These are phyloP conservation scores for Girardinus metallicus DNA, from an alignment of 2,797 vertebrate genomes.

Conservation along the genomic window DNA sequence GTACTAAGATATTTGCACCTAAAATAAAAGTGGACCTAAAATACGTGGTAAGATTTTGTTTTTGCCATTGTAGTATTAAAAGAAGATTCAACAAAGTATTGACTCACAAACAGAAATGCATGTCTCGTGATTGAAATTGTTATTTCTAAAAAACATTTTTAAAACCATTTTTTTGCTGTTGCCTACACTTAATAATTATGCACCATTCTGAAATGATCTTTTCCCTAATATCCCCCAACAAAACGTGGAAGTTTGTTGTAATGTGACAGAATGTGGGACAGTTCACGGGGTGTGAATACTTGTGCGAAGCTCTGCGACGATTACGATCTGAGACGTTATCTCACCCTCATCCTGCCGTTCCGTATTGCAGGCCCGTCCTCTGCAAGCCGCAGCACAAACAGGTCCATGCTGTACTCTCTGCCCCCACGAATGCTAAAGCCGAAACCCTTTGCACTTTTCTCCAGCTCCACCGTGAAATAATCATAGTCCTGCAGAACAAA, in stretches of 20 bases:
- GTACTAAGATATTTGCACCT: no score
- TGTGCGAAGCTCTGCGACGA: neutral
- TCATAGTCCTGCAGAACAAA: conserved; percentile 89
- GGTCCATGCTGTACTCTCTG: conserved; percentile 99
- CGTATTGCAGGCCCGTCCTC: conserved; percentile 97
- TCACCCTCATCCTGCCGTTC: conserved; percentile 98
- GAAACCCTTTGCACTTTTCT: conserved; percentile 97
- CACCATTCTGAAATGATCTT: neutral
- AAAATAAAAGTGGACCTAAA: no score
- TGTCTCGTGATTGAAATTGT: neutral
- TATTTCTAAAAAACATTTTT: neutral
- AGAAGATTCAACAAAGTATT: neutral
- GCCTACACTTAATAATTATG: neutral
- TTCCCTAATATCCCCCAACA: neutral
- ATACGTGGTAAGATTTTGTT: no score
- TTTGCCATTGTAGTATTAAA: neutral
- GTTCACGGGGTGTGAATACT: neutral
- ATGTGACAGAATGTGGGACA: neutral
- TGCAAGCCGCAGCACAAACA: conserved; percentile 94
- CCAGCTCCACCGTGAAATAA: conserved; percentile 99
- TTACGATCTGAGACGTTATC: conserved; percentile 30
- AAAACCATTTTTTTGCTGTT: neutral
- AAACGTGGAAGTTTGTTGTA: neutral
- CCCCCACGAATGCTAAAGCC: conserved; percentile 99
- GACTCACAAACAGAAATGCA: neutral